Evolutionary conservation across 2,113 vertebrate genomes (phyloP), one percentile per base, ranked within the genome.

Genomic region (Oncorhynchus keta): DNA sequence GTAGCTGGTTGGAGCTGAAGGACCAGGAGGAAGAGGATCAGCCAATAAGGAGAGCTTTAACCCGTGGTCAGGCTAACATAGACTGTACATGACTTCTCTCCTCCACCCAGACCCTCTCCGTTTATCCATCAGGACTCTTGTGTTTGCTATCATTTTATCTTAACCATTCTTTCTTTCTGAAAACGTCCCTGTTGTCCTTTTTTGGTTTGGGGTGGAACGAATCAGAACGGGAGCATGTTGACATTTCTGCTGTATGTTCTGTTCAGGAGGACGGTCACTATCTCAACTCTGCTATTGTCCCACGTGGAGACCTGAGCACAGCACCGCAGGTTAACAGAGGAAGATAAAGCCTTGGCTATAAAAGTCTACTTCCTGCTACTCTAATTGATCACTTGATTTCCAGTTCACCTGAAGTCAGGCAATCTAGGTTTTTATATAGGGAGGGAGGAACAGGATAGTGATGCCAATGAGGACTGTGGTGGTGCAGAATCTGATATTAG

Each of bases 341-440:
- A 18, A 13, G 16, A 4, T 74, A 80, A 75, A 78, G 79, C 85
- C 83, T 39, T 75, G 68, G 67, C 80, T 72, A 57, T 77, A 72
- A 32, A 6, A 6, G 79, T 76, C 76, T 12, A 49, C 48, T 49
- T 49, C 12, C 48, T 49, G 32, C 32, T 78, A 69, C 81, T 82
- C 79, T 75, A 86, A 79, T 86, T 79, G 91, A 75, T 91, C 86
- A 79, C 77, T 89, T 83, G 67, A 82, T 88, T 84, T 88, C 80
- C 89, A 75, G 83, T 83, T 90, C 91, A 80, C 80, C 81, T 82
- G 75, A 73, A 82, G 20, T 89, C 86, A 84, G 89, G 86, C 75
- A 84, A 86, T 91, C 79, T 84, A 84, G 62, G 55, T 77, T 48
- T 69, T 75, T 76, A 77, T 78, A 85, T 83, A 83, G 32, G 30